Evolutionary conservation across 1,140 invertebrate genomes (phyloP).

Genomic region (Cotesia glomerata): DNA sequence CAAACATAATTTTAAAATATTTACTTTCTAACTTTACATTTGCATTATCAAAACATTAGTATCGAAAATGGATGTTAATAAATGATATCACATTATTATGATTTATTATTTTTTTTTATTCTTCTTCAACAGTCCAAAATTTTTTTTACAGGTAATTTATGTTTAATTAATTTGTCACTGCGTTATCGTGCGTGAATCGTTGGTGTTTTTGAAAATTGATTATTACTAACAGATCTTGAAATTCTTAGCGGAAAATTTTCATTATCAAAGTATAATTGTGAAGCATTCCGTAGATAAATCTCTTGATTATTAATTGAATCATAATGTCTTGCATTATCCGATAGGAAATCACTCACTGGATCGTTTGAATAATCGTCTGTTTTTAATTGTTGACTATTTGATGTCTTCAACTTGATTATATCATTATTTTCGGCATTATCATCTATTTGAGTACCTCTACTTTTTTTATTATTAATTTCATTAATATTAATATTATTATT

Average conservation of each 20-base stretch:
- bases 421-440: not conserved
- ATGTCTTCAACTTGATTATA: not conserved
- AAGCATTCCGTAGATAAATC: not conserved
- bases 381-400: not conserved
- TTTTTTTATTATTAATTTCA: not conserved
- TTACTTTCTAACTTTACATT: not conserved
- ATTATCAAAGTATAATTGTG: conserved; percentile 5
- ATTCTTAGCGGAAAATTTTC: conserved; percentile 21
- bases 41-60: not conserved
- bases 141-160: not conserved
- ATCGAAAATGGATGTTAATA: too few relatives aligned
- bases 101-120: not conserved
- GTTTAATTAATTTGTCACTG: not conserved
- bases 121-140: not conserved
- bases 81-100: not conserved
- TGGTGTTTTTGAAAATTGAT: not conserved
- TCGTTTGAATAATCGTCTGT: not conserved
- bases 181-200: not conserved
- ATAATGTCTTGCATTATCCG: conserved; percentile 6
- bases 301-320: not conserved
- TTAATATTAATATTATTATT: not conserved
- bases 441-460: not conserved
- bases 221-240: conserved; percentile 8
- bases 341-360: not conserved
- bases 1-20: too few relatives aligned